phyloP scores from a whole-genome alignment of 2,797 vertebrate genomes.

The Parotocinclus haroldoi region DNA sequence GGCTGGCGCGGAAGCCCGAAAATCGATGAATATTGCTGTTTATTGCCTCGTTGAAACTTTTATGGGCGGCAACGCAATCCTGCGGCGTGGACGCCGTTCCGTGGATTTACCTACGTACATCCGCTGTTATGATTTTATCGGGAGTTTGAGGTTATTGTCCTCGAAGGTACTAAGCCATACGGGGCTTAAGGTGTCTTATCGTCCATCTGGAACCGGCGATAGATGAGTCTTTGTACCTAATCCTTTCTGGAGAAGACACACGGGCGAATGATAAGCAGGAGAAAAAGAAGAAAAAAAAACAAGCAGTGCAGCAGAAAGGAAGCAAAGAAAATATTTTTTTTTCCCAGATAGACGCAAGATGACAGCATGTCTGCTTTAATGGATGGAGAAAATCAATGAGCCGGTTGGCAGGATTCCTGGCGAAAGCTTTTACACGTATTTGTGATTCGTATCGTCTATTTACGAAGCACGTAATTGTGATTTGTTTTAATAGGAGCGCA shows the following conservation, averaged over 20 bases:
- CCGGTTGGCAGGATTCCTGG: too few species aligned
- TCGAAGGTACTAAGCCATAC: background rate
- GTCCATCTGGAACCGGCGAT: background rate
- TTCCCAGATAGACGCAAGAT: too few species aligned
- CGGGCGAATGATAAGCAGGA: background rate
- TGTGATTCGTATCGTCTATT: too few species aligned
- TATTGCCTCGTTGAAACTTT: constrained; percentile 4
- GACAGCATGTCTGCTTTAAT: too few species aligned
- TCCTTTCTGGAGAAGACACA: background rate
- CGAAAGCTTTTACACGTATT: too few species aligned
- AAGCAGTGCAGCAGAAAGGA: too few species aligned
- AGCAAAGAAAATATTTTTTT: too few species aligned
- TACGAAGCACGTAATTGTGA: too few species aligned
- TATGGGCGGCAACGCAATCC: background rate
- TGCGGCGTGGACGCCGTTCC: background rate
- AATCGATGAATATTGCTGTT: constrained; percentile 21
- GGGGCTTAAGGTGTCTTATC: background rate
- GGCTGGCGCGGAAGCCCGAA: background rate
- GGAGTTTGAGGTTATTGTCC: background rate
- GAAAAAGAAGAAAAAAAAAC: too few species aligned
- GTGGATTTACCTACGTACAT: constrained; percentile 1
- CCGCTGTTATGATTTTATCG: background rate
- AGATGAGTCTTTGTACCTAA: background rate
- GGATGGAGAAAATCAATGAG: too few species aligned
- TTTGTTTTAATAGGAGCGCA: too few species aligned